A percentile compares a stretch with the other conserved stretches of the same genome.
Conservation (phyloP, 1,140 invertebrate genomes). For the Pseudomyrmex pallidus region DNA sequence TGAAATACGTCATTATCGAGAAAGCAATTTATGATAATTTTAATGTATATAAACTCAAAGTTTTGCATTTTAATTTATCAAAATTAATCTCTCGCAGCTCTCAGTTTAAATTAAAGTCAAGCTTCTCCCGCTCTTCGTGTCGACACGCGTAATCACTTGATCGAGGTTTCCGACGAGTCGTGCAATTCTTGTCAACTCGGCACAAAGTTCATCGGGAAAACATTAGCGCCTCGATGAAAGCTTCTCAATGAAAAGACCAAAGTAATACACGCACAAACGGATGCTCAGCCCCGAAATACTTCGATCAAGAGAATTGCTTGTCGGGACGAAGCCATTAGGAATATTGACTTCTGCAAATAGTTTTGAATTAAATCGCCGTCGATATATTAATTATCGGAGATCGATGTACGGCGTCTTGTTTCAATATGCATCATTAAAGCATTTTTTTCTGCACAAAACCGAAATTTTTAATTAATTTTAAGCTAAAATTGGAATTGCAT, state of each 20-base stretch:
- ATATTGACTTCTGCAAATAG: conserved; percentile 31
- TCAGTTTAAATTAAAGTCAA: conserved; percentile 23
- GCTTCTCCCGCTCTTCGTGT: neutral
- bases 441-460: neutral
- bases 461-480: conserved; percentile 21
- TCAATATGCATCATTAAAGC: neutral
- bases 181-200: conserved; percentile 4
- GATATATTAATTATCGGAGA: conserved; percentile 19
- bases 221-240: conserved; percentile 65
- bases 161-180: neutral
- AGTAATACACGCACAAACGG: neutral
- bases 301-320: conserved; percentile 14
- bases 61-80: conserved; percentile 28
- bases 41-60: conserved; percentile 1
- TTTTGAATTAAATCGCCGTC: neutral
- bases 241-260: neutral
- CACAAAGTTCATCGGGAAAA: conserved; percentile 55
- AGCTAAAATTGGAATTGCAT: conserved; percentile 14
- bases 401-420: no score
- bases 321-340: conserved; percentile 18
- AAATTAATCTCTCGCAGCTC: conserved; percentile 20
- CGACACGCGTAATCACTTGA: conserved; percentile 16
- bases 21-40: neutral
- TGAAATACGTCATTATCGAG: neutral
- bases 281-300: conserved; percentile 6